Conservation (phyloP, 1,140 invertebrate genomes). For the Drosophila sulfurigaster region DNA sequence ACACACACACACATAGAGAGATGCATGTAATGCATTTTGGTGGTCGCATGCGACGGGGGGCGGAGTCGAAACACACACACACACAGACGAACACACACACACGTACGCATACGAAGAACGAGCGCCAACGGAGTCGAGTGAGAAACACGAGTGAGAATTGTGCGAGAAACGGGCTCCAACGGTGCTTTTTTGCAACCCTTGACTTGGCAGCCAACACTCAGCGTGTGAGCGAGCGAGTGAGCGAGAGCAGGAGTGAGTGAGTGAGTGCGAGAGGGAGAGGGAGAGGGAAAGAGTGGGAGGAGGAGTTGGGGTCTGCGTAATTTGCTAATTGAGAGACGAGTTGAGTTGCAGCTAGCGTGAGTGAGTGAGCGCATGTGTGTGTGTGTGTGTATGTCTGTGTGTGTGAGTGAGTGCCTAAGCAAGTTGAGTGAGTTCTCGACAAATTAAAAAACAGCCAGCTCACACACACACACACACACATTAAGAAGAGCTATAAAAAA, state of each 20-base stretch:
- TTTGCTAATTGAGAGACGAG: conserved; percentile 79
- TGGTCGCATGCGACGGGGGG: conserved; percentile 35
- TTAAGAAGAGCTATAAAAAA: conserved; percentile 20
- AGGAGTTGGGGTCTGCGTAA: conserved; percentile 44
- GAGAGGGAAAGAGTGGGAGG: not conserved
- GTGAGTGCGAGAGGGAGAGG: conserved; percentile 5
- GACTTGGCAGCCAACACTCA: conserved; percentile 14
- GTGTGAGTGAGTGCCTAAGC: conserved; percentile 27
- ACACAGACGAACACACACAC: too few relatives aligned
- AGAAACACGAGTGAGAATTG: conserved; percentile 2
- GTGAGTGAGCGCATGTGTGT: conserved; percentile 8
- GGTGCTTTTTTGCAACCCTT: conserved; percentile 43
- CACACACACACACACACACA: conserved; percentile 31
- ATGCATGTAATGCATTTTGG: conserved; percentile 27
- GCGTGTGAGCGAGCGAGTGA: conserved; percentile 8
- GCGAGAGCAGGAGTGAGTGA: conserved; percentile 12
- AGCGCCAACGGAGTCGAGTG: conserved; percentile 42
- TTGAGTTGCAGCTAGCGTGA: conserved; percentile 36
- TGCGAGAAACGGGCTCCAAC: conserved; percentile 27
- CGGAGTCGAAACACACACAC: conserved; percentile 32
- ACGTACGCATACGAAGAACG: not conserved
- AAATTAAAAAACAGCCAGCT: conserved; percentile 42
- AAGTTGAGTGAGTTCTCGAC: conserved; percentile 35
- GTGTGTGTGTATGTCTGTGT: conserved; percentile 13
- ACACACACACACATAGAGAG: not conserved